Percentiles rank a stretch among this genome's conserved stretches.
Conservation (phyloP, 2,888 invertebrate species). For the Thyatira batis region DNA sequence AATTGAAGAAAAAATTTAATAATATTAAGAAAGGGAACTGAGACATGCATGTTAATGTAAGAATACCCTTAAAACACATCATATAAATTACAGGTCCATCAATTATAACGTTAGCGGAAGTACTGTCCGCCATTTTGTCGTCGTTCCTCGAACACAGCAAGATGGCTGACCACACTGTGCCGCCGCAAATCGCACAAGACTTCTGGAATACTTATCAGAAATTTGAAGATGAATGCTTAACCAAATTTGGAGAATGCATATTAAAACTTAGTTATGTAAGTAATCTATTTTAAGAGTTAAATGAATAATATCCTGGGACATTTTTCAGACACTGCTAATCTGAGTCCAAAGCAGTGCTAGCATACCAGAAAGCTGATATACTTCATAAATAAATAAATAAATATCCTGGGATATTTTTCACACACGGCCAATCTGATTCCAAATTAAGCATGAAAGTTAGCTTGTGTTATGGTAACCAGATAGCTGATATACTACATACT, state of each 20-base stretch:
- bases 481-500: too few relatives aligned
- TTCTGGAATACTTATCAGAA: slow-evolving; percentile 59
- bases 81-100: slow-evolving; percentile 62
- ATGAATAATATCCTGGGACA: too few relatives aligned
- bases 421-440: too few relatives aligned
- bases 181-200: slow-evolving; percentile 62
- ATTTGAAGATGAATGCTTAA: slow-evolving; percentile 59
- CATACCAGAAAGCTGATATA: too few relatives aligned
- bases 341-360: too few relatives aligned
- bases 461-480: too few relatives aligned
- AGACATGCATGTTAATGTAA: too few relatives aligned
- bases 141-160: slow-evolving; percentile 63
- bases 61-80: slow-evolving; percentile 1
- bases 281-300: slow-evolving; percentile 19
- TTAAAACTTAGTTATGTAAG: slow-evolving; percentile 64
- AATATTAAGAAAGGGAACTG: too few relatives aligned
- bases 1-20: too few relatives aligned
- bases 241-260: slow-evolving; percentile 58
- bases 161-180: slow-evolving; percentile 76
- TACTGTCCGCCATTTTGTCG: slow-evolving; percentile 65
- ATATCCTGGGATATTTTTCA: too few relatives aligned
- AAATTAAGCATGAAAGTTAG: too few relatives aligned
- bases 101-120: slow-evolving; percentile 60
- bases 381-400: too few relatives aligned
- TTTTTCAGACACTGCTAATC: not conserved